phyloP scores from a whole-genome alignment of 2,797 vertebrate species.

The Clarias fuscus region DNA sequence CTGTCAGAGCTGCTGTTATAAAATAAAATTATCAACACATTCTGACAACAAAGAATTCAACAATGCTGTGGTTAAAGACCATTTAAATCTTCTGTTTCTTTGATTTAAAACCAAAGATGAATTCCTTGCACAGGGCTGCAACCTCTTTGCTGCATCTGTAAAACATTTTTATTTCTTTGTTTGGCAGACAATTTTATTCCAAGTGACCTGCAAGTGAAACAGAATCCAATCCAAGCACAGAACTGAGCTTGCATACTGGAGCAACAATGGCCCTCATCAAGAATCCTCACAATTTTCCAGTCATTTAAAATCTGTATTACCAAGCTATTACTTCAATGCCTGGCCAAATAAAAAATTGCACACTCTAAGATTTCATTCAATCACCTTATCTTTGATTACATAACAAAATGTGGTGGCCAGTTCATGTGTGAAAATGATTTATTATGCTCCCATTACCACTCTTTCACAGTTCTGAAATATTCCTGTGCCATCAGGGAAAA shows the following conservation, averaged over 20 bases:
- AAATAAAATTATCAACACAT: neutral
- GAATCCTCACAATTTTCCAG: neutral
- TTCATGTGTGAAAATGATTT: too few relatives aligned
- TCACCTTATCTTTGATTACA: too few relatives aligned
- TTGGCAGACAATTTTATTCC: conserved; percentile 10
- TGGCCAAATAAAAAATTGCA: too few relatives aligned
- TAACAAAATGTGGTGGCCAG: too few relatives aligned
- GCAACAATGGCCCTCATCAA: neutral
- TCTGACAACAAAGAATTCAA: neutral
- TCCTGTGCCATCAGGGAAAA: too few relatives aligned
- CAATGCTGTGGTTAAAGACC: neutral
- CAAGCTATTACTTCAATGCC: neutral
- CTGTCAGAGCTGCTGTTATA: neutral
- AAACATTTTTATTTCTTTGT: conserved; percentile 18
- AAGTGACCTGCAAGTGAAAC: conserved; percentile 14
- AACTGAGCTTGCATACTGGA: neutral
- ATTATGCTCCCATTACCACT: too few relatives aligned
- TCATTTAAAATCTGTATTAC: neutral
- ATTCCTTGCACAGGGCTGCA: neutral
- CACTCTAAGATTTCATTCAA: too few relatives aligned
- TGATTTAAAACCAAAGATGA: conserved; percentile 17
- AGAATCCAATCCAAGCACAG: neutral
- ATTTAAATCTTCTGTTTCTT: conserved; percentile 1
- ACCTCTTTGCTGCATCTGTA: conserved; percentile 12
- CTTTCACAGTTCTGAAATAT: too few relatives aligned